Evolutionary conservation across 2,797 vertebrate genomes (phyloP).

Genomic region (Pseudomugil tenellus): DNA sequence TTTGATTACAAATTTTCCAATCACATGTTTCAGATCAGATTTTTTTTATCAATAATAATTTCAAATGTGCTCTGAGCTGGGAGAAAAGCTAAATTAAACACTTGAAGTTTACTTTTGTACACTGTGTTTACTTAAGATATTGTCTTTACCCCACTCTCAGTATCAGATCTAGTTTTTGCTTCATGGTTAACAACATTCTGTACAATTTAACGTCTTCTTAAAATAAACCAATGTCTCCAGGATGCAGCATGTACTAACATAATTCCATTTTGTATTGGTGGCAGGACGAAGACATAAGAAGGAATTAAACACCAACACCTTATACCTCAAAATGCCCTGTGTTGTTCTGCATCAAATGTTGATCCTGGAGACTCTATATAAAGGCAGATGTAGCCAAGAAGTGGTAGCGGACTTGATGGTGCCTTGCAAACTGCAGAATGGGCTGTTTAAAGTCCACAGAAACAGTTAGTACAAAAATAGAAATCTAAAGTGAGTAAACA

Average conservation of each 20-base stretch:
- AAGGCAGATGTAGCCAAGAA: background rate
- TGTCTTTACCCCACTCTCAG: background rate
- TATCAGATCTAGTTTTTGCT: background rate
- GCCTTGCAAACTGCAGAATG: conserved; percentile 22
- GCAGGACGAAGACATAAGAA: conserved; percentile 28
- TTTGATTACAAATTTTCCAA: conserved; percentile 1
- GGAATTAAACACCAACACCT: conserved; percentile 23
- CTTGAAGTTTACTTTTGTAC: background rate
- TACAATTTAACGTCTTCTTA: conserved; percentile 20
- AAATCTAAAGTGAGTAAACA: conserved; percentile 43
- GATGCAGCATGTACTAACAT: conserved; percentile 20
- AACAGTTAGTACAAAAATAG: conserved; percentile 69
- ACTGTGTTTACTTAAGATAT: conserved; percentile 28
- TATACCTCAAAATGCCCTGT: conserved; percentile 4
- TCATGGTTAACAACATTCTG: conserved; percentile 17
- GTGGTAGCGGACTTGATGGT: conserved; percentile 12
- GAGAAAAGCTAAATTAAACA: background rate
- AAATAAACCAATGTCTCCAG: conserved; percentile 25
- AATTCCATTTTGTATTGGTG: conserved; percentile 35
- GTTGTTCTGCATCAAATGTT: conserved; percentile 12
- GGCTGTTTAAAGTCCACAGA: conserved; percentile 34
- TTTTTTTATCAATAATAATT: conserved; percentile 1
- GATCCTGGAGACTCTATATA: conserved; percentile 25
- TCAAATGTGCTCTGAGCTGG: conserved; percentile 4
- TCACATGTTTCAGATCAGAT: background rate